Evolutionary conservation across 2,797 vertebrate species (phyloP).

Genomic region (Carcharodon carcharias): DNA sequence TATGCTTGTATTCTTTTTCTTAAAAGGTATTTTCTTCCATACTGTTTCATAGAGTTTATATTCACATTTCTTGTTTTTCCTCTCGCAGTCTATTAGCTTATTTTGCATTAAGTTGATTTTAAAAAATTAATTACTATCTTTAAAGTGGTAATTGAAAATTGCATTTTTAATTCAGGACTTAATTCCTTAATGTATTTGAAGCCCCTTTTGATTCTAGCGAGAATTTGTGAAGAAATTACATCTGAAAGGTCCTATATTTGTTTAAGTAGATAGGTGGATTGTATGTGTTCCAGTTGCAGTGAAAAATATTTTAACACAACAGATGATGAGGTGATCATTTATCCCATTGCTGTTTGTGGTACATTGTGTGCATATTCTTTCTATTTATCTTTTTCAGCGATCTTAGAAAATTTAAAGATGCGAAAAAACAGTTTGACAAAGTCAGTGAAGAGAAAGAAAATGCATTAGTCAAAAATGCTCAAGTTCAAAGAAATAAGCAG

Average conservation of each 20-base stretch:
- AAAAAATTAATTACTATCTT: neutral
- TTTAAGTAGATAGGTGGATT: neutral
- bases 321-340: neutral
- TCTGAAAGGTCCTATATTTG: neutral
- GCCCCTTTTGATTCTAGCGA: neutral
- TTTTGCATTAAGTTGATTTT: neutral
- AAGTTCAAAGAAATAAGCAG: constrained; percentile 87
- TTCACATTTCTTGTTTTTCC: neutral
- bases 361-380: neutral
- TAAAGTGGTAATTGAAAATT: neutral
- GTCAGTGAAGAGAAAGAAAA: constrained; percentile 96
- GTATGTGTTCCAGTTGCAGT: neutral
- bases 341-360: neutral
- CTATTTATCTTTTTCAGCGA: constrained; percentile 62
- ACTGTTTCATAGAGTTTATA: neutral
- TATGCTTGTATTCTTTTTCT: neutral
- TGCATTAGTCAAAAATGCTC: constrained; percentile 86
- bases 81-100: neutral
- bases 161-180: neutral
- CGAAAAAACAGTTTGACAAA: constrained; percentile 97
- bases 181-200: neutral
- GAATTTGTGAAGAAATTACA: neutral
- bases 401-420: constrained; percentile 92
- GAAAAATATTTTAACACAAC: neutral
- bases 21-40: no score